Percentiles rank a stretch among this genome's conserved stretches.
phyloP scores from a whole-genome alignment of 2,888 invertebrate genomes.

The Drosophila putrida region DNA sequence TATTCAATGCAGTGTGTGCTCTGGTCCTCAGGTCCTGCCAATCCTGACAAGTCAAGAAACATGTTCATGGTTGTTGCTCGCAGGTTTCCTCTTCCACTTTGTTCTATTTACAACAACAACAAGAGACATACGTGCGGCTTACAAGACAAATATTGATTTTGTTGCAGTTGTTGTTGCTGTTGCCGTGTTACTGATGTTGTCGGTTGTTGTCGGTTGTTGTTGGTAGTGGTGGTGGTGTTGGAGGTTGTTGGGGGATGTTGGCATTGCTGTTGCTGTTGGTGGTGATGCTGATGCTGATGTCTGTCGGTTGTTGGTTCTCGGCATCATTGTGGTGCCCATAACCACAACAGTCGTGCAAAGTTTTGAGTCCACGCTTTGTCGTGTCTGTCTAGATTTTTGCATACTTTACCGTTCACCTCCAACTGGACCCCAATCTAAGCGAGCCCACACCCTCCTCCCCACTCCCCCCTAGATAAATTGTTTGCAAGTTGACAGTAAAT shows the following conservation, averaged over 20 bases:
- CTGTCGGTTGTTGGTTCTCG: slow-evolving; percentile 12
- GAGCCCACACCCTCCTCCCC: background rate
- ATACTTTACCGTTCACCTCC: slow-evolving; percentile 29
- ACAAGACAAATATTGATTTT: slow-evolving; percentile 79
- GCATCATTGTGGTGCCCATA: slow-evolving; percentile 48
- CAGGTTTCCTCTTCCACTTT: slow-evolving; percentile 2
- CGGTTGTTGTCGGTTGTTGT: slow-evolving; percentile 24
- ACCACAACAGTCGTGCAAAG: slow-evolving; percentile 58
- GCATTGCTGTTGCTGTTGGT: background rate
- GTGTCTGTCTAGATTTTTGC: slow-evolving; percentile 54
- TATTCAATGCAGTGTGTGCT: slow-evolving; percentile 20
- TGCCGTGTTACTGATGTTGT: slow-evolving; percentile 22
- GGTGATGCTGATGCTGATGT: slow-evolving; percentile 26
- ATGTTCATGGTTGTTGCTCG: slow-evolving; percentile 35
- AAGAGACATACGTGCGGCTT: slow-evolving; percentile 71
- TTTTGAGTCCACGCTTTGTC: slow-evolving; percentile 42
- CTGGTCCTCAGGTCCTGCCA: slow-evolving; percentile 5
- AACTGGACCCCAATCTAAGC: background rate
- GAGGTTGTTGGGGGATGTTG: slow-evolving; percentile 20
- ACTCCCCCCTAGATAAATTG: slow-evolving; percentile 5
- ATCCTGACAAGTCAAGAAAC: slow-evolving; percentile 30
- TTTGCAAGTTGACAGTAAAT: slow-evolving; percentile 37
- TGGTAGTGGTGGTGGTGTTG: slow-evolving; percentile 22
- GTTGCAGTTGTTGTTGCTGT: slow-evolving; percentile 45
- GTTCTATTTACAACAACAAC: slow-evolving; percentile 29